A percentile compares a stretch with the other conserved stretches of the same genome.
Evolutionary conservation across 2,113 vertebrate species (phyloP).

Genomic region (Trichechus manatus): DNA sequence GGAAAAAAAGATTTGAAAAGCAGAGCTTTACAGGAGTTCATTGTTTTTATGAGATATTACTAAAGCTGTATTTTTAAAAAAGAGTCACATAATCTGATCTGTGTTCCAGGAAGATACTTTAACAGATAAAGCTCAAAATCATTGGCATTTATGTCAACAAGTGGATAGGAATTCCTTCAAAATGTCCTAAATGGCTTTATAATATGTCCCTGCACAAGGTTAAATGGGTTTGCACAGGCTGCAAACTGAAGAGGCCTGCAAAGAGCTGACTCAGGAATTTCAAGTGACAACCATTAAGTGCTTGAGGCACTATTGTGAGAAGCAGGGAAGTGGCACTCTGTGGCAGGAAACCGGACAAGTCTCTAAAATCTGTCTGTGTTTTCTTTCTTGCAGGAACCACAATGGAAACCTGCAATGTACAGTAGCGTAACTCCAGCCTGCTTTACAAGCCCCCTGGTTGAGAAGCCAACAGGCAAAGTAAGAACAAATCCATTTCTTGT

Average conservation of each 20-base stretch:
- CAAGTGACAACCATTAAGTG: neutral
- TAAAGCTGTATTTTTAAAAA: neutral
- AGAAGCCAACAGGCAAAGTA: conserved; percentile 76
- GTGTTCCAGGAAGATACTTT: neutral
- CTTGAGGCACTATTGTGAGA: neutral
- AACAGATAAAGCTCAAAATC: conserved; percentile 41
- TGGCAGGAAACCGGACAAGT: neutral
- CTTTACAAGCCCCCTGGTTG: conserved; percentile 67
- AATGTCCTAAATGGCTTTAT: conserved; percentile 8
- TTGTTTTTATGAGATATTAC: neutral
- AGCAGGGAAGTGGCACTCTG: neutral
- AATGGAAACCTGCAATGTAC: conserved; percentile 54
- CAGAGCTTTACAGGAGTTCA: neutral
- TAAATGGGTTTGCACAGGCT: conserved; percentile 61
- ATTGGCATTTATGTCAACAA: conserved; percentile 40
- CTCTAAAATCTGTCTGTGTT: conserved; percentile 25
- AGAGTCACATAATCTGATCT: neutral
- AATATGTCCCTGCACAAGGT: conserved; percentile 49
- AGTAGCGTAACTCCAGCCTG: conserved; percentile 4
- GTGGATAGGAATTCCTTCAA: neutral
- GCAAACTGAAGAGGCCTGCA: neutral
- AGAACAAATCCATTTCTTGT: conserved; percentile 24
- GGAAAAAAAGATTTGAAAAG: neutral
- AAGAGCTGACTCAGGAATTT: conserved; percentile 51
- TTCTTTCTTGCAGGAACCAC: conserved; percentile 69